Base-by-base conservation (phyloP, 2,113 vertebrate species). In the Turnix velox region DNA sequence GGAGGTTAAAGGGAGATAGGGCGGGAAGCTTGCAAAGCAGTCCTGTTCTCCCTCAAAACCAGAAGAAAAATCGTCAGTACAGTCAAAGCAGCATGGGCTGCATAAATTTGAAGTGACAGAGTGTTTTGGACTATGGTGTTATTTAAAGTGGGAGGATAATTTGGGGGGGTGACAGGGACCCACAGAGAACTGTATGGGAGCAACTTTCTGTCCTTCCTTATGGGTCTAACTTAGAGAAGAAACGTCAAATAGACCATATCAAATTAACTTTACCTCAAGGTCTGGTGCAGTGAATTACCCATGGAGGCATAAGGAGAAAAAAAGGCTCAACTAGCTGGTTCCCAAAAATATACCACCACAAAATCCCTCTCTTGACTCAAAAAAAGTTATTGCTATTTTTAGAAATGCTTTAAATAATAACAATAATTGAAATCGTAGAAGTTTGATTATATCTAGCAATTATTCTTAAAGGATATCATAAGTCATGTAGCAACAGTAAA, bases 11-110 rank as follows among this genome's bases (percentile, higher is more conserved):
- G 57, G 85, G 80, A 94, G 90, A 96, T 49, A 93, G 85, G 54
- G 65, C 58, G 62, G 80, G 83, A 91, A 92, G 61, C 76, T 62
- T 58, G 37, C 54, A 84, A 86, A 54, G 46, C 76, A 95, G 93
- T 96, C 93, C 95, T 94, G 92, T 61, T 96, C 92, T 94, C 93
- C 91, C 76, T 96, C 92, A 96, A 96, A 94, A 90, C 37, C 20
- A 2, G 58, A 84, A 69, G 76, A 90, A 93, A 94, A 93, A 68
- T 90, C 90, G 55, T 67, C 63, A 86, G 28, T 33, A 67, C 57
- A 84, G 76, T 45, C 43, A 90, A 90, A 88, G 73, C 65, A 68
- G 68, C 35, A 62, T 7, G 39, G 39, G 42, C n/a, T 93, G 85
- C 83, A 93, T 84, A 94, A 93, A 96, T 96, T 43, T 88, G 80